Evolutionary conservation across 1,140 invertebrate genomes (phyloP), one percentile per base, ranked within the genome.

Genomic region (Pteromalus puparum): DNA sequence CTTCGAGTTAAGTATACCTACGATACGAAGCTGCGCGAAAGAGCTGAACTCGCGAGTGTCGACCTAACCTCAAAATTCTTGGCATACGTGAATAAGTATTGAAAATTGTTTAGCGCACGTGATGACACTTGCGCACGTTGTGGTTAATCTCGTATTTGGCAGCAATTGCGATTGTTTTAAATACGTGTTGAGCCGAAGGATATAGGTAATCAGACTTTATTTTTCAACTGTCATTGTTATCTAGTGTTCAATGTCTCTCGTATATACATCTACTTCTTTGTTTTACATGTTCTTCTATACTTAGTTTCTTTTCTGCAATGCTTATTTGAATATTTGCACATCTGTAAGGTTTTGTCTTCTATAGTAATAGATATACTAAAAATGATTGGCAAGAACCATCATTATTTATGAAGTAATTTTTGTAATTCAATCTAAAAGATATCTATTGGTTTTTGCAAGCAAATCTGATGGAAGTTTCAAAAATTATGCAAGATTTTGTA

Each of bases 61-160:
- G 15, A 30, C 72, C 15, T 74, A 74, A 74, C 72, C 72, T 74
- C 13, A 7, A 75, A 75, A 75, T 75, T 42, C 73, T 75, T 75
- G 34, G 34, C 34, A 75, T 26, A 75, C 73, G 34, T 46, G 73
- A 75, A 73, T 34, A 26, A 30, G 28, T 34, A 73, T 73, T 30
- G 34, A 34, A 15, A 73, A 73, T 30, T 73, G 34, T 73, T 73
- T 18, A 73, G 67, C 9, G 34, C 72, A 74, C 72, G 72, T 74
- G 72, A 74, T 74, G 72, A 74, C 72, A 74, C 34, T 74, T 42
- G 34, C 72, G 34, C 72, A n/a, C 34, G 34, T 61, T 61, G 53
- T 61, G 6, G 53, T 74, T 21, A 34, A 74, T 74, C 15, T 30
- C 18, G 34, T 38, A n/a, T 21, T 24, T n/a, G 72, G 30, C 72